A percentile compares a stretch with the other conserved stretches of the same genome.
phyloP scores from a whole-genome alignment of 2,113 vertebrate species.

The Phaetusa simplex region DNA sequence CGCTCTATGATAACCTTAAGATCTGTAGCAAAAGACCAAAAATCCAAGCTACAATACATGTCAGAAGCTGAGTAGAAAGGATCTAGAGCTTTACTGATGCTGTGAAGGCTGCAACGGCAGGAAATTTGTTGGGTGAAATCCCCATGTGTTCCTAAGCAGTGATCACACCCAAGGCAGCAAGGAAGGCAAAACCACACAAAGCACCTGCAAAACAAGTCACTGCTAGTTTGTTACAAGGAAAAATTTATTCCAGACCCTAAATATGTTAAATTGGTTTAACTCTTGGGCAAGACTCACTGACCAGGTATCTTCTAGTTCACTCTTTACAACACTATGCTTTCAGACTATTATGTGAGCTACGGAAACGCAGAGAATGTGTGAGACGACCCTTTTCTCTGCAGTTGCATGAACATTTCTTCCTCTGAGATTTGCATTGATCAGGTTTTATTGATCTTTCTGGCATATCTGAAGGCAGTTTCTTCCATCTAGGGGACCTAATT shows the following conservation, averaged over 20 bases:
- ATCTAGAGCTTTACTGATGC: neutral
- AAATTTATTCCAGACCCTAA: neutral
- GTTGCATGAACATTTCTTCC: neutral
- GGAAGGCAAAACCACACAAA: neutral
- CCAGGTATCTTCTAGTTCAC: neutral
- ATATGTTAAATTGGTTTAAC: neutral
- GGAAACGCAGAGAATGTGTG: neutral
- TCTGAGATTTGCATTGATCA: constrained; percentile 18
- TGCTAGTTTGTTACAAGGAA: accelerated
- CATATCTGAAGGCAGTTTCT: neutral
- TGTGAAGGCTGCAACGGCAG: neutral
- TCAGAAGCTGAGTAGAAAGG: neutral
- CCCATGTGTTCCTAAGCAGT: neutral
- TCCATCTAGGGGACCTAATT: neutral
- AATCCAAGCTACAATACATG: neutral
- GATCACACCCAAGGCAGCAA: neutral
- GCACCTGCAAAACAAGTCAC: neutral
- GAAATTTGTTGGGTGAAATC: neutral
- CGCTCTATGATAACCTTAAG: neutral
- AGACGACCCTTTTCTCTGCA: neutral
- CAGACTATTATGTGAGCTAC: neutral
- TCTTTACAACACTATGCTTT: neutral
- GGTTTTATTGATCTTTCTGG: neutral
- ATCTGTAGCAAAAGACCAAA: neutral
- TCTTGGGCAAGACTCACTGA: neutral